Evolutionary conservation across 2,797 vertebrate species (phyloP).

Genomic region (Hydrophis major): DNA sequence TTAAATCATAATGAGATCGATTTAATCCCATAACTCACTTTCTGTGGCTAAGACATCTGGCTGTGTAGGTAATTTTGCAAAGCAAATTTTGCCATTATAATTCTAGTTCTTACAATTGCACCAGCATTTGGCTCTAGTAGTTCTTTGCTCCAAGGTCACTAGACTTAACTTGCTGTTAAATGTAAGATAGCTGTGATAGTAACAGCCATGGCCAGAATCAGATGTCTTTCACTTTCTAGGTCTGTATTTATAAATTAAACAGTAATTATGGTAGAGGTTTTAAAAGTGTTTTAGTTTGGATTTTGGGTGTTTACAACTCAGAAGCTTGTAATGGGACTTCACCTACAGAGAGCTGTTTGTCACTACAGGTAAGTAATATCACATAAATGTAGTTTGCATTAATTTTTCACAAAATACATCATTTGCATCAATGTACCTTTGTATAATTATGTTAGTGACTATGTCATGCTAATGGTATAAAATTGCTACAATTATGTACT

Average conservation of each 20-base stretch:
- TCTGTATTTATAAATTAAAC: not conserved
- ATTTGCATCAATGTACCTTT: not conserved
- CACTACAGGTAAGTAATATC: not conserved
- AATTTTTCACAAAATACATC: not conserved
- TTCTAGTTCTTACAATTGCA: not conserved
- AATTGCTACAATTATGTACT: not conserved
- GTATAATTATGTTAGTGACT: not conserved
- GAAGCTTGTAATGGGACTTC: not conserved
- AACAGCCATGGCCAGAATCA: not conserved
- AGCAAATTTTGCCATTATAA: not conserved
- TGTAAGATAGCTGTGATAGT: not conserved
- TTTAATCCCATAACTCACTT: not conserved
- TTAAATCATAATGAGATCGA: not conserved
- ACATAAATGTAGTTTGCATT: not conserved
- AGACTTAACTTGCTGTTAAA: not conserved
- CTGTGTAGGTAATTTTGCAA: not conserved
- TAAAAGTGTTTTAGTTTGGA: not conserved
- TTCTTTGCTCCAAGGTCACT: constrained; percentile 1
- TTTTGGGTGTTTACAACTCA: not conserved
- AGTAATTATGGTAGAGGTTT: not conserved
- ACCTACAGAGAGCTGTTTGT: not conserved
- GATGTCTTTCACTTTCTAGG: not conserved
- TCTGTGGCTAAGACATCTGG: not conserved
- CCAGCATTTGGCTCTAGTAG: not conserved
- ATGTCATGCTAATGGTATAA: not conserved